A percentile compares a stretch with the other conserved stretches of the same genome.
phyloP scores from a whole-genome alignment of 2,797 vertebrate genomes.

The Carcharodon carcharias region DNA sequence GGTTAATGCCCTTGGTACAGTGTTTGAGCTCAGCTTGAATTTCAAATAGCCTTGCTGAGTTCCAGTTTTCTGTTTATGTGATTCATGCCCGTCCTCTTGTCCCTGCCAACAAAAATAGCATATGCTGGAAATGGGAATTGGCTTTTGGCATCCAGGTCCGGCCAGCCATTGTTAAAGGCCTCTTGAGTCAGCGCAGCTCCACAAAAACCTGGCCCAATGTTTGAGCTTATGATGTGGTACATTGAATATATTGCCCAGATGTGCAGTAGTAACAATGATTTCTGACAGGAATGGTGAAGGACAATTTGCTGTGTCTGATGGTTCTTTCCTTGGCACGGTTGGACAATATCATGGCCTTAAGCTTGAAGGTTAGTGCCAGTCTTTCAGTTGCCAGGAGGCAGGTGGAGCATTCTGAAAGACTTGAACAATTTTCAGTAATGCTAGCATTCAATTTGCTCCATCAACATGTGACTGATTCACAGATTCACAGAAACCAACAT shows the following conservation, averaged over 20 bases:
- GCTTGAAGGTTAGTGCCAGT: no score
- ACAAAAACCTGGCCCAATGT: background rate
- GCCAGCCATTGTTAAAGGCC: no score
- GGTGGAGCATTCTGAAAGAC: background rate
- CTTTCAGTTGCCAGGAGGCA: background rate
- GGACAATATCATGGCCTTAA: background rate
- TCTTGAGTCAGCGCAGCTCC: background rate
- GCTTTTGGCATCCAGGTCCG: no score
- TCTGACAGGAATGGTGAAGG: background rate
- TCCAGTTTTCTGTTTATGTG: background rate
- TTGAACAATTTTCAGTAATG: background rate
- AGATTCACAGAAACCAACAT: background rate
- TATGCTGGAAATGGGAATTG: no score
- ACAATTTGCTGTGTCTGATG: background rate
- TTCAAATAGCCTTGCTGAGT: background rate
- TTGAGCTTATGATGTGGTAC: background rate
- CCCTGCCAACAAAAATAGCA: no score
- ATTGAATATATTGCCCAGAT: background rate
- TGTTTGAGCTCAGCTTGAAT: background rate
- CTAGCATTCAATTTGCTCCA: background rate
- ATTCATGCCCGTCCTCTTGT: background rate
- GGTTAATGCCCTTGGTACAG: no score
- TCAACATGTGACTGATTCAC: background rate
- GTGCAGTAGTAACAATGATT: background rate
- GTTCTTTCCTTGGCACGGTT: no score